Evolutionary conservation across 1,140 invertebrate genomes (phyloP).

Genomic region (Drosophila funebris): DNA sequence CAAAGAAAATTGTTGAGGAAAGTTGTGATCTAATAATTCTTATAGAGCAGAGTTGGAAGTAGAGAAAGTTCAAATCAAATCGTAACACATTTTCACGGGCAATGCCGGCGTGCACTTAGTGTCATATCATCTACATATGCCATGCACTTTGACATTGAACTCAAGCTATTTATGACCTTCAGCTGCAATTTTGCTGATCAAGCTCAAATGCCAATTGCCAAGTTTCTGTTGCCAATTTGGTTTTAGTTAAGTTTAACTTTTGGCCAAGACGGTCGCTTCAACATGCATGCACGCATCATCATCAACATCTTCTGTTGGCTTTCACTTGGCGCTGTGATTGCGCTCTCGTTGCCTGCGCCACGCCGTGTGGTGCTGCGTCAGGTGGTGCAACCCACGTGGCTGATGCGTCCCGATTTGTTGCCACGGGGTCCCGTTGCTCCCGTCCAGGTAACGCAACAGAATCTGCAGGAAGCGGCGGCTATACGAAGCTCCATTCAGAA

Average conservation of each 20-base stretch:
- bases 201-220: not conserved
- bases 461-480: constrained; percentile 42
- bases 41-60: too few relatives aligned
- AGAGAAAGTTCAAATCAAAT: too few relatives aligned
- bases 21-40: too few relatives aligned
- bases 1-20: too few relatives aligned
- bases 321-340: not conserved
- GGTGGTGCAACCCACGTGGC: constrained; percentile 59
- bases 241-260: not conserved
- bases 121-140: not conserved
- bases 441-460: constrained; percentile 57
- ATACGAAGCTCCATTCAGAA: constrained; percentile 54
- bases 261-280: not conserved
- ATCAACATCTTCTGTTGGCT: not conserved
- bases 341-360: not conserved
- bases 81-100: too few relatives aligned
- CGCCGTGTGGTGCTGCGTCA: constrained; percentile 40
- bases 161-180: not conserved
- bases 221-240: not conserved
- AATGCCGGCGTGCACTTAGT: not conserved
- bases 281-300: constrained; percentile 1
- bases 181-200: not conserved
- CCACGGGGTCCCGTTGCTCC: not conserved
- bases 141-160: not conserved
- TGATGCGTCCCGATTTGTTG: constrained; percentile 20